Evolutionary conservation across 2,113 vertebrate genomes (phyloP), one percentile per base, ranked within the genome.

Genomic region (Alligator mississippiensis): DNA sequence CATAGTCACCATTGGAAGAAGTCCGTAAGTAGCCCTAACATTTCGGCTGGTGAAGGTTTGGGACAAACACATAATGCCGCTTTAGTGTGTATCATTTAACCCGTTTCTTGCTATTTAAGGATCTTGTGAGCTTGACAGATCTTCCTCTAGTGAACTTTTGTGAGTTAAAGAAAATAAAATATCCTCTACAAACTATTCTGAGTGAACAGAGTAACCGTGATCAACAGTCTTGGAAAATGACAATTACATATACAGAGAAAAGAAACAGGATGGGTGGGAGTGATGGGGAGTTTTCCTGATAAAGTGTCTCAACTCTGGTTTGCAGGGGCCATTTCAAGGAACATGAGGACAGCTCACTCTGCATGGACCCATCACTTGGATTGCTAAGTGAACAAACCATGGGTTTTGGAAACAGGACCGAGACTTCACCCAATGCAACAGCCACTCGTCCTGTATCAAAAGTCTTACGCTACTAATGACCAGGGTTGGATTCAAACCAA

Each of bases 391-490:
- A 17, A 57, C 72, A 64, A 88, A 88, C 64, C 22, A 30, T 15
- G 0, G 54, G 11, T 66, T 89, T 91, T 24, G 63, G 0, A 22
- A 60, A 21, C 17, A 22, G 54, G 34, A n/a, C 0, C 4, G 34
- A n/a, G 34, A 58, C 24, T 80, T 55, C 72, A 6, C 70, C 28
- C 9, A 27, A 15, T 54, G 15, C 2, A 38, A 21, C 18, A 94
- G 30, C 34, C 24, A 14, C 61, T 88, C 90, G 68, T 55, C 47
- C 55, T 38, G 5, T 17, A 63, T 25, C 2, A 0, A 66, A 62
- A 30, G 0, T 0, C 34, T 3, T 1, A 0, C 0, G 1, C 0
- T 18, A 28, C 9, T 24, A 47, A 57, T 2, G 11, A n/a, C 4
- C 5, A 16, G 64, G 70, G 84, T 17, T 68, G 72, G 77, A 54